Conservation (phyloP, 1,140 invertebrate species). For the Ectropis grisescens region DNA sequence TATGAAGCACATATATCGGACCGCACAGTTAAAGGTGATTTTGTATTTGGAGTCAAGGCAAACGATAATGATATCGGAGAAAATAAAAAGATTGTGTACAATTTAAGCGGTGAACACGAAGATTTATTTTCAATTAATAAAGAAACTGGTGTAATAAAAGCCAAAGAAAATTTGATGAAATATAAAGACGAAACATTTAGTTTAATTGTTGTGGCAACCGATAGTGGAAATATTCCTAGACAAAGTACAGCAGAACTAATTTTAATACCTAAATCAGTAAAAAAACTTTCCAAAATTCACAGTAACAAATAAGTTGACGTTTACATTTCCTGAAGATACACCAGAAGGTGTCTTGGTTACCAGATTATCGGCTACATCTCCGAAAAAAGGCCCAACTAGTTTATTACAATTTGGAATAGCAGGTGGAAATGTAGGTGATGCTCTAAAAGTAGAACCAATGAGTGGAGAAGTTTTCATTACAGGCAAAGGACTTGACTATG, state of each 20-base stretch:
- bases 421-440: constrained; percentile 91
- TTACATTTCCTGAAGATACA: constrained; percentile 85
- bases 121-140: constrained; percentile 82
- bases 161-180: constrained; percentile 68
- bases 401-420: constrained; percentile 87
- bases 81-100: constrained; percentile 86
- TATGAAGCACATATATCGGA: constrained; percentile 87
- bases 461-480: constrained; percentile 86
- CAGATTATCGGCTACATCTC: constrained; percentile 78
- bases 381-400: constrained; percentile 78
- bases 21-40: constrained; percentile 79
- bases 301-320: constrained; percentile 76
- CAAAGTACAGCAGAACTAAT: constrained; percentile 78
- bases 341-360: constrained; percentile 80
- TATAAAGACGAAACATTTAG: constrained; percentile 72
- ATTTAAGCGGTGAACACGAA: constrained; percentile 82
- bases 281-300: constrained; percentile 83
- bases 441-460: constrained; percentile 83
- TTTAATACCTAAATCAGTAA: constrained; percentile 78
- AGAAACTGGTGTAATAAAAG: constrained; percentile 87
- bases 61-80: constrained; percentile 82
- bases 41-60: constrained; percentile 91
- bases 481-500: constrained; percentile 88
- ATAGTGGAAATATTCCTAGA: constrained; percentile 75
- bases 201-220: constrained; percentile 80